Percentiles rank a stretch among this genome's conserved stretches.
Evolutionary conservation across 2,797 vertebrate species (phyloP).

Genomic region (Scolopax bukidnonensis): DNA sequence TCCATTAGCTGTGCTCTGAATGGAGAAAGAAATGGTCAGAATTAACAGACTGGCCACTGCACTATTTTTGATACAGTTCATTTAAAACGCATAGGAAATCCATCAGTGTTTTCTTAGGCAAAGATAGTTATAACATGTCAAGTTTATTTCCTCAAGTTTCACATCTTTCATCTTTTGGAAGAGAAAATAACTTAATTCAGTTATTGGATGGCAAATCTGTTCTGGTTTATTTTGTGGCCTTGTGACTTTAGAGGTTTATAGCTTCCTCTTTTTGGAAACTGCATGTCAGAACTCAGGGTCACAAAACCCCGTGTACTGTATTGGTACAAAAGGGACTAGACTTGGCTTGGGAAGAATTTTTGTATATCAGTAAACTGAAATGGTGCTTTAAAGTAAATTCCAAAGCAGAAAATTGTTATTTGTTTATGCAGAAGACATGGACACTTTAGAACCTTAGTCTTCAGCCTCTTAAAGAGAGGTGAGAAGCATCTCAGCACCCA

Average conservation of each 20-base stretch:
- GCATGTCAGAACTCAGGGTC: constrained; percentile 5
- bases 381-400: constrained; percentile 16
- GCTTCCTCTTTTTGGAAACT: constrained; percentile 9
- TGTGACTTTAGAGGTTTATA: constrained; percentile 7
- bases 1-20: not conserved
- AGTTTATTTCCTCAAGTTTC: constrained; percentile 6
- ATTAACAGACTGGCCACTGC: not conserved
- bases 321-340: not conserved
- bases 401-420: constrained; percentile 17
- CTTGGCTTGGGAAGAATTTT: constrained; percentile 48
- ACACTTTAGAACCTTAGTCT: constrained; percentile 30
- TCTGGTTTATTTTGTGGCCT: constrained; percentile 21
- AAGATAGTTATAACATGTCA: not conserved
- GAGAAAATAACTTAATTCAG: constrained; percentile 4
- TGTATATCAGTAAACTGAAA: constrained; percentile 21
- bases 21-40: not conserved
- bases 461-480: constrained; percentile 20
- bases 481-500: constrained; percentile 13
- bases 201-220: constrained; percentile 14
- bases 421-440: constrained; percentile 26
- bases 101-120: not conserved
- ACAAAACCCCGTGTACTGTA: not conserved
- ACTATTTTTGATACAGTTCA: not conserved
- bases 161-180: constrained; percentile 4
- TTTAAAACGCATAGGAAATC: not conserved